These are phyloP conservation scores for Chaenodraco wilsoni DNA, from an alignment of 2,797 vertebrate genomes.

Conservation along the genomic window DNA sequence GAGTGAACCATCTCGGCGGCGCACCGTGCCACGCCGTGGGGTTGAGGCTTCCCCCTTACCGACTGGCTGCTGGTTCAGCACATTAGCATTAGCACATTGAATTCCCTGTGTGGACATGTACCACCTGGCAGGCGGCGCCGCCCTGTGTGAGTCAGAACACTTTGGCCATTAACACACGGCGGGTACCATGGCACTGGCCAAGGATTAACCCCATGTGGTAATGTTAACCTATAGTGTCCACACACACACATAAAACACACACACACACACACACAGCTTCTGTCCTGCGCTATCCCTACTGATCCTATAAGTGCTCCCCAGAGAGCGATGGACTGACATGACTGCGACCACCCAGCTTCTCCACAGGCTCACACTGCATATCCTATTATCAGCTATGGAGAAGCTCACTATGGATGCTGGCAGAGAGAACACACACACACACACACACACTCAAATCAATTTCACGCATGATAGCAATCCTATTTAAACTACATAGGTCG, in stretches of 20 bases:
- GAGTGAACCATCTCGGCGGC: conserved; percentile 22
- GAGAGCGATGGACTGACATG: conserved; percentile 44
- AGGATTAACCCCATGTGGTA: conserved; percentile 48
- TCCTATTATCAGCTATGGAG: conserved; percentile 52
- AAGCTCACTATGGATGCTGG: conserved; percentile 43
- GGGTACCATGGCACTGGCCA: conserved; percentile 52
- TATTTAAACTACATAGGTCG: conserved; percentile 54
- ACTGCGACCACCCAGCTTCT: conserved; percentile 50
- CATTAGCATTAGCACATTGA: conserved; percentile 66
- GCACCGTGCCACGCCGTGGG: conserved; percentile 13
- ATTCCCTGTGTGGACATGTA: conserved; percentile 64
- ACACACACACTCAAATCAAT: conserved; percentile 45
- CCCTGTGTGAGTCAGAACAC: conserved; percentile 61
- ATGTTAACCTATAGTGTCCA: conserved; percentile 42
- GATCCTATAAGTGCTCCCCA: conserved; percentile 67
- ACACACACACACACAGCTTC: not conserved
- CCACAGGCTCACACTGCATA: conserved; percentile 39
- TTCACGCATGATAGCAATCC: conserved; percentile 53
- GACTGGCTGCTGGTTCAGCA: conserved; percentile 50
- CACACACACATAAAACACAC: conserved; percentile 13
- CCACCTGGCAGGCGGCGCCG: conserved; percentile 68
- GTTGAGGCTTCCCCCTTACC: conserved; percentile 10
- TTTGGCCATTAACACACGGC: conserved; percentile 63
- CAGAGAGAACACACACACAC: conserved; percentile 29
- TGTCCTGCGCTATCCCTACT: conserved; percentile 16